Base-by-base conservation (phyloP, 2,888 invertebrate genomes). In the Galerucella pusilla region DNA sequence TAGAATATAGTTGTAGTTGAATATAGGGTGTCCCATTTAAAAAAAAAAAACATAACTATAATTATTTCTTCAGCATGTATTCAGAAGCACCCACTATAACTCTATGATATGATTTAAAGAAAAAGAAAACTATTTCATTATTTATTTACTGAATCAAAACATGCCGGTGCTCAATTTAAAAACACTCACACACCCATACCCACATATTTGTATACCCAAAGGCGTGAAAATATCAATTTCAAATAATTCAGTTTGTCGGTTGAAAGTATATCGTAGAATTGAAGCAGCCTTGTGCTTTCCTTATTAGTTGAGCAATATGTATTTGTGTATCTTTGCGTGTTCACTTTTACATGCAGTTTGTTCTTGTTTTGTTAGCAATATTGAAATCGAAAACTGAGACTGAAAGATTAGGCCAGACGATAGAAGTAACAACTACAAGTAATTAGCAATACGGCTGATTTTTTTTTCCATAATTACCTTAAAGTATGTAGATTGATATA, bases 271-370 rank as follows among this genome's bases (percentile, higher is more conserved):
- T 52, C 28, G 54, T 52, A 67, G 35, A 49, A 46, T 12, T 35
- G 25, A 52, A 54, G 52, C 25, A 68, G 68, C 68, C 68, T 68
- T 68, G 68, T 49, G 68, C 57, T 68, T 59, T 57, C 68, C 57
- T 68, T 68, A 68, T 68, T 59, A 42, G 68, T 68, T 25, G 2
- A 68, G 45, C 20, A 46, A 45, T 16, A 20, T 42, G 64, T 12
- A n/a, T 45, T 12, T 35, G 35, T 16, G 5, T 54, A 54, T 54
- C 61, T 35, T 14, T 65, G 64, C 64, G 46, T 65, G 64, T 65
- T 65, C 46, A 65, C 16, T 42, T 65, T 45, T 45, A 46, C 64
- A 57, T 57, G 9, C 11, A 10, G 20, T 57, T 9, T 20, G 20
- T 10, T 16, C 20, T 54, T 57, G 57, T 57, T 57, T n/a, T 54